phyloP scores from a whole-genome alignment of 2,888 invertebrate species.

The Melanostoma scalare region DNA sequence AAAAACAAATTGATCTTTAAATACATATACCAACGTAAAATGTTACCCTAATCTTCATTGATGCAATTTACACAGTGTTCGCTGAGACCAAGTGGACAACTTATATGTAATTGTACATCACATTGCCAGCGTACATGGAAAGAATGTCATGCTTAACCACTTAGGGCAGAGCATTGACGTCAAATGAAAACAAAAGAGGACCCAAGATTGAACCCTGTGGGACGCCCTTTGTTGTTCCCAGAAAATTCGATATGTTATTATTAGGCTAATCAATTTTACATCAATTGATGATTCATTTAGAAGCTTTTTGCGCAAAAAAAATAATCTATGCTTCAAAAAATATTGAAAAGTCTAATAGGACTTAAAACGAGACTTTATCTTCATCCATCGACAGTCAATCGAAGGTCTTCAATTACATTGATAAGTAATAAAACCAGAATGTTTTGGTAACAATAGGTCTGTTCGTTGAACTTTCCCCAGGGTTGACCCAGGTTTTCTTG shows the following conservation, averaged over 20 bases:
- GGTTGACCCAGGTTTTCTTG: no score
- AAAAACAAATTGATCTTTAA: no score
- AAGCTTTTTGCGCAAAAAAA: no score
- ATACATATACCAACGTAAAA: not conserved
- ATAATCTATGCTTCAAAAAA: no score
- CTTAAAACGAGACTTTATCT: not conserved
- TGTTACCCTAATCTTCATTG: not conserved
- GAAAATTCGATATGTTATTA: not conserved
- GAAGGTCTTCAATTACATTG: not conserved
- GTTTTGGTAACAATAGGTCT: no score
- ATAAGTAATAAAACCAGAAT: no score
- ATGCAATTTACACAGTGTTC: slow-evolving; percentile 9
- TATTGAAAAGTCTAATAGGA: no score
- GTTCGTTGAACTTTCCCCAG: no score
- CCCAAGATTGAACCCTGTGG: not conserved
- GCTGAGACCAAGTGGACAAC: slow-evolving; percentile 47
- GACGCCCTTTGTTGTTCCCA: not conserved
- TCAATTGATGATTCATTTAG: no score
- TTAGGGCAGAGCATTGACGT: not conserved
- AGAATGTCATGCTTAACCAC: not conserved
- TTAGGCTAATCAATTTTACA: not conserved
- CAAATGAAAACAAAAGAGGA: not conserved
- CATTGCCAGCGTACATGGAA: not conserved
- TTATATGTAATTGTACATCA: not conserved
- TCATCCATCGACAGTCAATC: not conserved